phyloP scores from a whole-genome alignment of 2,797 vertebrate genomes.

The Xiphorhynchus erythropygius region DNA sequence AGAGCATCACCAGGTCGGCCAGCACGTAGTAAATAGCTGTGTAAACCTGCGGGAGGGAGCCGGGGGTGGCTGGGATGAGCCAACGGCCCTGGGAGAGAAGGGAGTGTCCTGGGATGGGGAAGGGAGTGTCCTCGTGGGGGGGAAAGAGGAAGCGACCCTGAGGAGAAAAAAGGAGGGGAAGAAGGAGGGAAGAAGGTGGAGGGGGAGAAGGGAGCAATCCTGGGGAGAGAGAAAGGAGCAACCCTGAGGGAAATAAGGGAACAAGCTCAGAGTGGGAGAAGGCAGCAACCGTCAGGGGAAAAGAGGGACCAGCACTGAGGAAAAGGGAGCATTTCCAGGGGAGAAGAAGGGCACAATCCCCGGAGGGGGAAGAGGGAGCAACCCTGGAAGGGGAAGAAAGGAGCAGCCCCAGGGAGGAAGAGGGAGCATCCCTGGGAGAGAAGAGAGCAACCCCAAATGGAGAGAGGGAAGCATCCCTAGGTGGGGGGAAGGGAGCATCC shows the following conservation, averaged over 20 bases:
- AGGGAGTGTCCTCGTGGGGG: too few relatives aligned
- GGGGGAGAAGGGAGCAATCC: background rate
- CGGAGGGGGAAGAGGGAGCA: background rate
- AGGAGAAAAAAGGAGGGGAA: background rate
- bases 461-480: background rate
- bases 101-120: background rate
- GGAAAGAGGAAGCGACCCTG: too few relatives aligned
- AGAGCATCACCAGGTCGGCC: conserved; percentile 88
- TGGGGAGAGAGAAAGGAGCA: background rate
- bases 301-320: background rate
- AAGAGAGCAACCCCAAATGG: too few relatives aligned
- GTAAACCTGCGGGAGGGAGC: conserved; percentile 76
- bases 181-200: background rate
- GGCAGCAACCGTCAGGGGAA: background rate
- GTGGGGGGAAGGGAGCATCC: background rate
- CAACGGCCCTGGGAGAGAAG: background rate
- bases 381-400: too few relatives aligned
- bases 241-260: background rate
- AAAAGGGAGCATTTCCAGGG: background rate
- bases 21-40: conserved; percentile 92
- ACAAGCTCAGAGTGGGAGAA: background rate
- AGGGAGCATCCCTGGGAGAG: background rate
- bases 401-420: background rate
- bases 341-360: background rate
- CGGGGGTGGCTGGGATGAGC: background rate